phyloP scores from a whole-genome alignment of 2,888 invertebrate genomes.

The Diarsia rubi region DNA sequence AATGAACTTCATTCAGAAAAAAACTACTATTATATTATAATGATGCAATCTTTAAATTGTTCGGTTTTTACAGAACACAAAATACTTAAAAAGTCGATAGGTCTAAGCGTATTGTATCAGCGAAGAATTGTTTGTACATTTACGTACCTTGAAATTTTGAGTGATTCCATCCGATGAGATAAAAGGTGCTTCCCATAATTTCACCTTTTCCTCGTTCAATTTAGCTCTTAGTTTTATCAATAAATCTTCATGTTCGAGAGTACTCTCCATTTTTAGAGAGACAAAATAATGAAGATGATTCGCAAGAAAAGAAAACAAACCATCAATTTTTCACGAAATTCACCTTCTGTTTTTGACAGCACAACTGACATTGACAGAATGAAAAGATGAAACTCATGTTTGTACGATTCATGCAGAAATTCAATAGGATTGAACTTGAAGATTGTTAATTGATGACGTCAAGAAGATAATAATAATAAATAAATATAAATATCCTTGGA shows the following conservation, averaged over 20 bases:
- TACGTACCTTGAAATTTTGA: conserved; percentile 86
- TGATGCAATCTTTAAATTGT: background rate
- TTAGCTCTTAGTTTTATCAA: conserved; percentile 92
- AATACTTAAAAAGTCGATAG: conserved; percentile 4
- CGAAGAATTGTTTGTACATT: conserved; percentile 3
- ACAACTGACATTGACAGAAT: conserved; percentile 19
- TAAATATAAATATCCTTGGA: no score
- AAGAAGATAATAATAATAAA: no score
- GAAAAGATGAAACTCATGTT: background rate
- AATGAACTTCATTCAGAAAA: background rate
- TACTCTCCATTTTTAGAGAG: conserved; percentile 76
- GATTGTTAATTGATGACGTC: background rate
- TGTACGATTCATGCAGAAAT: conserved; percentile 17
- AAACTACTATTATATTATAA: no score
- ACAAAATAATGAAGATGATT: conserved; percentile 66
- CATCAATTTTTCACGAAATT: conserved; percentile 38
- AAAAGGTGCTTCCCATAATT: conserved; percentile 95
- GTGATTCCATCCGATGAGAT: conserved; percentile 82
- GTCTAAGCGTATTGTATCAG: no score
- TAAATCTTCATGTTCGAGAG: conserved; percentile 91
- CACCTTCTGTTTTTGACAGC: conserved; percentile 26
- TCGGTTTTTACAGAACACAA: background rate
- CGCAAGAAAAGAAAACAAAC: conserved; percentile 67
- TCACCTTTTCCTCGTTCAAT: conserved; percentile 93
- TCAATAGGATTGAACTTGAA: background rate